A percentile compares a stretch with the other conserved stretches of the same genome.
phyloP scores from a whole-genome alignment of 2,113 vertebrate species.

The Emydocephalus ijimae region DNA sequence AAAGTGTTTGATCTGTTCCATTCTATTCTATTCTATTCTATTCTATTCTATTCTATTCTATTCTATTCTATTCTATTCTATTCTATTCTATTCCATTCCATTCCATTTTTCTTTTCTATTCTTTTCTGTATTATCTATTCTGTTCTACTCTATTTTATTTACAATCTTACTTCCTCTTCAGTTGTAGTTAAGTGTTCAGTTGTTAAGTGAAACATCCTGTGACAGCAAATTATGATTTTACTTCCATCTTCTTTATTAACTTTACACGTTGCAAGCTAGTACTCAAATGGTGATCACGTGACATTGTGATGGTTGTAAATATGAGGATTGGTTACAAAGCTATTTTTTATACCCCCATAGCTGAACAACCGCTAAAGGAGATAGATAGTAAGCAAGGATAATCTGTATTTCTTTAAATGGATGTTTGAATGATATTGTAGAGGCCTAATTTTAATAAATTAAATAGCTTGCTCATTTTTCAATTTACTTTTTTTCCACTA shows the following conservation, averaged over 20 bases:
- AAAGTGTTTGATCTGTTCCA: too few species aligned
- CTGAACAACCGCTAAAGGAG: neutral
- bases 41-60: too few species aligned
- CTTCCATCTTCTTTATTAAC: neutral
- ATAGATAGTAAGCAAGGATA: neutral
- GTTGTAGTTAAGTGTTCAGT: neutral
- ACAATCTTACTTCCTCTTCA: neutral
- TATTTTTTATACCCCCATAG: neutral
- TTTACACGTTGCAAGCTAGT: neutral
- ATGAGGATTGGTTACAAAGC: neutral
- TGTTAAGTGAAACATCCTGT: neutral
- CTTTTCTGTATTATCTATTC: too few species aligned
- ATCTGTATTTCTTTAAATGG: neutral
- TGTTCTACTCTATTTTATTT: neutral
- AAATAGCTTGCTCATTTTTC: neutral
- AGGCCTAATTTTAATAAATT: neutral
- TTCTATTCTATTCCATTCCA: too few species aligned
- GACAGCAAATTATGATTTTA: neutral
- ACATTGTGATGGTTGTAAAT: neutral
- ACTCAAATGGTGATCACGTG: neutral
- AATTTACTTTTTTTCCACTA: neutral
- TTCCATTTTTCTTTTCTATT: too few species aligned
- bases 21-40: too few species aligned
- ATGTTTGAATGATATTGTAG: neutral
- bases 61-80: too few species aligned